Conservation (phyloP, 2,113 vertebrate species). For the Macrotis lagotis region DNA sequence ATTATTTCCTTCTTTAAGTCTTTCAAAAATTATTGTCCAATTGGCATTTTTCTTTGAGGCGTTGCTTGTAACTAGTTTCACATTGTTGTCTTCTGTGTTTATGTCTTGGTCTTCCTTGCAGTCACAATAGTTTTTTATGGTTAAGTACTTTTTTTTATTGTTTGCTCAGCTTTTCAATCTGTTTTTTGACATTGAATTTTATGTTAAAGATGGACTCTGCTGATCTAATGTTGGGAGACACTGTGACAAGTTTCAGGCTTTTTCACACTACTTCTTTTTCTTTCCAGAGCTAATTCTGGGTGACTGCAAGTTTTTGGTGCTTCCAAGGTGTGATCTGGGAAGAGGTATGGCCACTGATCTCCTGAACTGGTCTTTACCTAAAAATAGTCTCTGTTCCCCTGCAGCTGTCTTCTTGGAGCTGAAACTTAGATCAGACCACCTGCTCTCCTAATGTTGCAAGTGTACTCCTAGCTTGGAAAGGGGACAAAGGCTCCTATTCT, state of each 20-base stretch:
- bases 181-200: background rate
- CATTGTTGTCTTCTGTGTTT: background rate
- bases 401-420: background rate
- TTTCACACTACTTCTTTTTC: background rate
- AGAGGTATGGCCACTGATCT: background rate
- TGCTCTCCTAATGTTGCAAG: background rate
- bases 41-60: background rate
- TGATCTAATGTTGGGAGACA: background rate
- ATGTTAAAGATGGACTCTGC: background rate
- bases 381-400: too few relatives aligned
- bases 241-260: background rate
- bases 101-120: background rate
- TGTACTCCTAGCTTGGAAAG: background rate
- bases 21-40: background rate
- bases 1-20: background rate
- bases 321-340: background rate
- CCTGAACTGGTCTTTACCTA: too few relatives aligned
- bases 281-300: background rate
- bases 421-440: background rate
- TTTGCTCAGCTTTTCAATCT: background rate
- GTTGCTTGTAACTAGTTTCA: background rate
- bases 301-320: background rate
- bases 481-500: background rate
- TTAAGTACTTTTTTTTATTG: background rate
- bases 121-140: background rate